Evolutionary conservation across 2,797 vertebrate species (phyloP), one percentile per base, ranked within the genome.

Genomic region (Megaceryle alcyon): DNA sequence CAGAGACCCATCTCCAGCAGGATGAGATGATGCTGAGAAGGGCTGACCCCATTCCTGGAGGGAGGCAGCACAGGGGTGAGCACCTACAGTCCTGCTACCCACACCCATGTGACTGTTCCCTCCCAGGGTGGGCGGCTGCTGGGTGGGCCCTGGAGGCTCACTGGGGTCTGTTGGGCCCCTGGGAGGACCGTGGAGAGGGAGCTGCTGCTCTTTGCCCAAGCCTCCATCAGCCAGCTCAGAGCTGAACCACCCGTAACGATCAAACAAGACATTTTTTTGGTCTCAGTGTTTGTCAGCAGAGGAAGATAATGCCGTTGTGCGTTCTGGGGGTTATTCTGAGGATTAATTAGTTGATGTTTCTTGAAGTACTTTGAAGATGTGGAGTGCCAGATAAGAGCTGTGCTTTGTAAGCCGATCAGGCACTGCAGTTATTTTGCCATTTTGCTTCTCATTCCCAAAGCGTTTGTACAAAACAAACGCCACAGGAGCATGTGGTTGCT

Each of bases 71-170:
- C 1, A 2, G 72, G 78, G 64, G 33, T 7, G 6, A 16, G 61
- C 6, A 0, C 5, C 10, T 29, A 3, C 9, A 3, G 16, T 12
- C 48, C 77, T 35, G 61, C 10, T 12, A 6, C 71, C 61, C 2
- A 1, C 48, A 2, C 10, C 28, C 0, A 1, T 4, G 44, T 3
- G 10, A 10, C 9, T 0, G 0, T 0, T 19, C 25, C 29, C 19
- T 39, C 51, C 53, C 4, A 1, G 43, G 2, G 19, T 57, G n/a
- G n/a, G 56, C 54, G 23, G n/a, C n/a, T 57, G n/a, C 56, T 15
- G 21, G 54, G 31, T 8, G 20, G 35, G 35, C 35, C 21, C 35
- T 17, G 7, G 31, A 8, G 39, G 18, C 61, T 41, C 12, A 7
- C 19, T 64, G 61, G 61, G 70, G 8, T 28, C 26, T 39, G 44